These are phyloP conservation scores for Andinoacara biseriatus DNA, from an alignment of 2,113 vertebrate species.

Conservation along the genomic window DNA sequence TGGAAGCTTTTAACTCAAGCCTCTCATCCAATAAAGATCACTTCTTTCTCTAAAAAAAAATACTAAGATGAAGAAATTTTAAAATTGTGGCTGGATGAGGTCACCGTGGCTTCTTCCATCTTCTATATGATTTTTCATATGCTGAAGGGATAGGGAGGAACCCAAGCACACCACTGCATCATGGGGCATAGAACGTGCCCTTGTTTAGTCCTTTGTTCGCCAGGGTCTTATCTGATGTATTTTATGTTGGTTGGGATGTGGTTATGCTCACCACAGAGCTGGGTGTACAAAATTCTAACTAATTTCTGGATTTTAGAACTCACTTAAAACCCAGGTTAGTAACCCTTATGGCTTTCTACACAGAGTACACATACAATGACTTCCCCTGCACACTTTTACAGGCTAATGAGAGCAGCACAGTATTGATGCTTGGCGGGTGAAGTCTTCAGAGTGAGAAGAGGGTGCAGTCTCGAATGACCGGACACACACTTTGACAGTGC, in stretches of 20 bases:
- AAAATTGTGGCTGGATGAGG: too few species aligned
- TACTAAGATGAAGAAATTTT: too few species aligned
- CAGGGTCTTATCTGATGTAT: too few species aligned
- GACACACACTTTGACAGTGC: constrained; percentile 66
- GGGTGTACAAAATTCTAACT: neutral
- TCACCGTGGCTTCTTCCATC: too few species aligned
- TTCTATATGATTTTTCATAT: neutral
- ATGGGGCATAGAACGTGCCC: too few species aligned
- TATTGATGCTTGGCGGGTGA: constrained; percentile 17
- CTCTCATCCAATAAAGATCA: too few species aligned
- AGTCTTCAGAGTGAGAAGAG: constrained; percentile 48
- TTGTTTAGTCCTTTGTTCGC: neutral
- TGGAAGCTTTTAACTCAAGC: too few species aligned
- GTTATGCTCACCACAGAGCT: neutral
- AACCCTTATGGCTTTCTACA: neutral
- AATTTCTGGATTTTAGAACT: neutral
- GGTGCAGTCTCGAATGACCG: constrained; percentile 69
- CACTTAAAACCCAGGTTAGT: neutral
- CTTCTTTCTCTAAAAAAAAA: too few species aligned
- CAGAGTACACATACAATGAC: neutral
- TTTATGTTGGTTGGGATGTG: neutral
- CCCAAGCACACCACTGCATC: too few species aligned
- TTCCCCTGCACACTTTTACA: neutral
- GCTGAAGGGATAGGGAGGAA: neutral
- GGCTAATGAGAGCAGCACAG: constrained; percentile 53